A percentile compares a stretch with the other conserved stretches of the same genome.
phyloP scores from a whole-genome alignment of 1,140 invertebrate genomes.

The Chelonus insularis region DNA sequence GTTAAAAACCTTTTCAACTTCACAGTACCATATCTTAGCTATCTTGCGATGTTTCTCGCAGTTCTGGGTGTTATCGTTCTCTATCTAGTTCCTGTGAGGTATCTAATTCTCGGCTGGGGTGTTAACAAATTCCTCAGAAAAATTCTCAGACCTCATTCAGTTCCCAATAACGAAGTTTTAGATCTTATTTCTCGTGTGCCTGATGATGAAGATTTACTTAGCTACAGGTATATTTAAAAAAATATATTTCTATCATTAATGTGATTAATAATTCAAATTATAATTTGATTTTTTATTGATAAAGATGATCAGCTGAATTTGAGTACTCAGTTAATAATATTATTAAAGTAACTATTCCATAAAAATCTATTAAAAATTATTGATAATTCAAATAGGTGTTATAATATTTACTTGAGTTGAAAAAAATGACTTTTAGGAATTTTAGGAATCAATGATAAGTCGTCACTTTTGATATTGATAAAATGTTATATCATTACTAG shows the following conservation, averaged over 20 bases:
- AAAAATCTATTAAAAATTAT: too few species aligned
- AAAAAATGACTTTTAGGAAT: too few species aligned
- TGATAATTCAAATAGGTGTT: too few species aligned
- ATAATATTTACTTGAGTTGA: too few species aligned
- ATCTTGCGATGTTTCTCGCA: conserved; percentile 81
- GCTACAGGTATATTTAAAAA: conserved; percentile 56
- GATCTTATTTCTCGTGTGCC: conserved; percentile 95
- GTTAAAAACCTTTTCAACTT: conserved; percentile 97
- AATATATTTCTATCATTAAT: too few species aligned
- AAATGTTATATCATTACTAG: too few species aligned
- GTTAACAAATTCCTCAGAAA: conserved; percentile 96
- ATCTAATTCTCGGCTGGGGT: conserved; percentile 94
- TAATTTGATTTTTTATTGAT: not conserved
- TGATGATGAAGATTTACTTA: conserved; percentile 89
- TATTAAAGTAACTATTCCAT: too few species aligned
- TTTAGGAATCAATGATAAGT: too few species aligned
- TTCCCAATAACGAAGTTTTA: conserved; percentile 96
- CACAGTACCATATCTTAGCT: conserved; percentile 94
- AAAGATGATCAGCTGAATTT: too few species aligned
- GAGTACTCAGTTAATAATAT: too few species aligned
- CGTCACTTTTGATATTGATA: too few species aligned
- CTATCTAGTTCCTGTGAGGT: conserved; percentile 89
- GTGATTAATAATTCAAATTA: too few species aligned
- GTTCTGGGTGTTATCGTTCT: conserved; percentile 75
- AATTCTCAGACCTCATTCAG: conserved; percentile 87